A percentile compares a stretch with the other conserved stretches of the same genome.
phyloP scores from a whole-genome alignment of 2,888 invertebrate genomes.

The Steinernema carpocapsae region DNA sequence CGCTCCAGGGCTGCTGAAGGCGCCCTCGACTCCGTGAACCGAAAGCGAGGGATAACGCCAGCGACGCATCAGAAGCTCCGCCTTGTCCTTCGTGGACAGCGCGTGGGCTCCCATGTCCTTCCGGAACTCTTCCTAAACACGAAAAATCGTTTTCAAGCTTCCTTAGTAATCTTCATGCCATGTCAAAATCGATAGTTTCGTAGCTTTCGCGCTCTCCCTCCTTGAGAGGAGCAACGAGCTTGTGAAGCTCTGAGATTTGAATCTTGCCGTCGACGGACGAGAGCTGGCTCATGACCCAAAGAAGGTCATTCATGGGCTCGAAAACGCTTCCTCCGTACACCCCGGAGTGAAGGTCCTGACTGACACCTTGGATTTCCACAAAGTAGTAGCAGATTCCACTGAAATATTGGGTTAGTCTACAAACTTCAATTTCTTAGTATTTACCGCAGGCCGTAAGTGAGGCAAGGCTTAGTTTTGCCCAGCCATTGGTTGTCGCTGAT shows the following conservation, averaged over 20 bases:
- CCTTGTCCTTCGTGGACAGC: constrained; percentile 78
- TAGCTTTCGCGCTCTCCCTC: constrained; percentile 75
- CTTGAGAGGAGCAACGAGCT: constrained; percentile 78
- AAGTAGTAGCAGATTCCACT: constrained; percentile 82
- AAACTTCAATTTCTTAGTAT: no score
- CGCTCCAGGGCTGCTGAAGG: constrained; percentile 87
- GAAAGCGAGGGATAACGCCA: constrained; percentile 94
- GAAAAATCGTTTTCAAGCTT: neutral
- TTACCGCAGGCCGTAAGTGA: constrained; percentile 92
- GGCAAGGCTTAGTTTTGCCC: constrained; percentile 92
- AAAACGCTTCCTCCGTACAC: constrained; percentile 84
- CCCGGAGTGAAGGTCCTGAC: constrained; percentile 93
- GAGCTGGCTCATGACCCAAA: constrained; percentile 82
- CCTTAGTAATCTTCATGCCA: constrained; percentile 71
- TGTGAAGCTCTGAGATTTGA: constrained; percentile 76
- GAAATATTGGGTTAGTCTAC: no score
- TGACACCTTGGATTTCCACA: constrained; percentile 79
- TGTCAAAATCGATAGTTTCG: constrained; percentile 84
- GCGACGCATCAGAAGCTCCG: constrained; percentile 85
- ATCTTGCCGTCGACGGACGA: constrained; percentile 87
- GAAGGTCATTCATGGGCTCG: constrained; percentile 89
- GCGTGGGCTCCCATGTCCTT: constrained; percentile 75
- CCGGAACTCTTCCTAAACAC: constrained; percentile 76
- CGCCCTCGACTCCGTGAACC: constrained; percentile 92
- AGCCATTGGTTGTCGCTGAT: constrained; percentile 99